A percentile compares a stretch with the other conserved stretches of the same genome.
phyloP scores from a whole-genome alignment of 1,140 invertebrate genomes.

The Drosophila asahinai region DNA sequence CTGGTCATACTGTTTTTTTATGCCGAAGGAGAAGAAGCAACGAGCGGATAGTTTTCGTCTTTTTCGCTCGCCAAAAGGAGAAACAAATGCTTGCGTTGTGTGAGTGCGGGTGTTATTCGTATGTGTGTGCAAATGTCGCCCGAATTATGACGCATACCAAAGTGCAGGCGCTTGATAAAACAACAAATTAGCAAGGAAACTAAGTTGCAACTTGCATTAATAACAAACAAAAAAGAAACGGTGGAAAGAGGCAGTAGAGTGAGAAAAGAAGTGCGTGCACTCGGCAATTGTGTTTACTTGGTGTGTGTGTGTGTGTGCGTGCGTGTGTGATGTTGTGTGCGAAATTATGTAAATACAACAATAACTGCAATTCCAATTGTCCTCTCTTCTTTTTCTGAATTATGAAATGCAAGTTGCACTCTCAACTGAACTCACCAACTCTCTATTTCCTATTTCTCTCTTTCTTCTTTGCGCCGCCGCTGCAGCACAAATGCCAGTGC shows the following conservation, averaged over 20 bases:
- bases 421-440: conserved; percentile 3
- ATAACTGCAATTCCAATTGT: conserved; percentile 69
- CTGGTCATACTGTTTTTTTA: conserved; percentile 16
- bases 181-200: conserved; percentile 33
- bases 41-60: conserved; percentile 26
- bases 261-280: conserved; percentile 59
- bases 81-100: conserved; percentile 64
- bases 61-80: conserved; percentile 56
- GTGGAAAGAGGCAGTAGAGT: conserved; percentile 31
- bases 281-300: conserved; percentile 48
- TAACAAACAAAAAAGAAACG: conserved; percentile 31
- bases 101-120: conserved; percentile 46
- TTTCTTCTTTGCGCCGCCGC: conserved; percentile 24
- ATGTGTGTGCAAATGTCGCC: conserved; percentile 60
- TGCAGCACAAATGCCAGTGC: conserved; percentile 55
- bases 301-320: conserved; percentile 19
- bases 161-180: conserved; percentile 55
- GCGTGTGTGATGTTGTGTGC: conserved; percentile 46
- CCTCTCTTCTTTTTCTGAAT: conserved; percentile 43
- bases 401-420: conserved; percentile 53
- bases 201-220: conserved; percentile 35
- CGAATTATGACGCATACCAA: conserved; percentile 71
- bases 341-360: conserved; percentile 80
- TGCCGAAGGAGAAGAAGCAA: conserved; percentile 18
- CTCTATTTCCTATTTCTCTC: conserved; percentile 8